phyloP scores from a whole-genome alignment of 2,797 vertebrate species.

The Phaenicophaeus curvirostris region DNA sequence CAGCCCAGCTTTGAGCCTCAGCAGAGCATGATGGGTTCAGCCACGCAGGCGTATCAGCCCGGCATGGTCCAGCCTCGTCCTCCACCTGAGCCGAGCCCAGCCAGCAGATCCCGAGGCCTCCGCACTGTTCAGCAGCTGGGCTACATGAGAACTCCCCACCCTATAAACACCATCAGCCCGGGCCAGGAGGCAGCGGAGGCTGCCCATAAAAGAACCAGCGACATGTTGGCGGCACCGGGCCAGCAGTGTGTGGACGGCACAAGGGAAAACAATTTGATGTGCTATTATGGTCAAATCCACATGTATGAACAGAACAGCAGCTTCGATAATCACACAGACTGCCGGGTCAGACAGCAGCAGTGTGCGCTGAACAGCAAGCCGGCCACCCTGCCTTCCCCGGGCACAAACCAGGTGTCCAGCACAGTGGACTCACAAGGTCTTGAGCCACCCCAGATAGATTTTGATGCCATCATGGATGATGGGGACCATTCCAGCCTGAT shows the following conservation, averaged over 20 bases:
- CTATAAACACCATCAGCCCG: constrained; percentile 60
- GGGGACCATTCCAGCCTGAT: constrained; percentile 96
- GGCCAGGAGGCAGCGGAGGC: constrained; percentile 81
- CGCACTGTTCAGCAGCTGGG: constrained; percentile 78
- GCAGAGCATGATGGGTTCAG: constrained; percentile 60
- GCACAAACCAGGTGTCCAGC: constrained; percentile 93
- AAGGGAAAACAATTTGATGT: constrained; percentile 77
- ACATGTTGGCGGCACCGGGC: constrained; percentile 32
- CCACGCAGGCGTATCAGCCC: constrained; percentile 62
- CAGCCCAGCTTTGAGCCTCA: constrained; percentile 81
- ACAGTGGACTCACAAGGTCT: constrained; percentile 87
- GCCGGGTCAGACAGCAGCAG: constrained; percentile 68
- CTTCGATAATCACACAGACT: constrained; percentile 78
- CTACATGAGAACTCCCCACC: constrained; percentile 79
- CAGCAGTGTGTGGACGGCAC: constrained; percentile 68
- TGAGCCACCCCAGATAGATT: constrained; percentile 93
- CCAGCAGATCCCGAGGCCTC: constrained; percentile 77
- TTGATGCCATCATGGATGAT: constrained; percentile 96
- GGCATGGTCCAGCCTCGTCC: constrained; percentile 87
- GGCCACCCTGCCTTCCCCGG: constrained; percentile 87
- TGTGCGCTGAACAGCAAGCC: constrained; percentile 63
- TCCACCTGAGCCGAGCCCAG: constrained; percentile 82
- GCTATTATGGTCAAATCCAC: constrained; percentile 91
- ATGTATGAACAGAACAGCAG: constrained; percentile 85
- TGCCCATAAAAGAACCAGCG: constrained; percentile 80